Evolutionary conservation across 2,888 invertebrate species (phyloP).

Genomic region (Platynereis dumerilii): DNA sequence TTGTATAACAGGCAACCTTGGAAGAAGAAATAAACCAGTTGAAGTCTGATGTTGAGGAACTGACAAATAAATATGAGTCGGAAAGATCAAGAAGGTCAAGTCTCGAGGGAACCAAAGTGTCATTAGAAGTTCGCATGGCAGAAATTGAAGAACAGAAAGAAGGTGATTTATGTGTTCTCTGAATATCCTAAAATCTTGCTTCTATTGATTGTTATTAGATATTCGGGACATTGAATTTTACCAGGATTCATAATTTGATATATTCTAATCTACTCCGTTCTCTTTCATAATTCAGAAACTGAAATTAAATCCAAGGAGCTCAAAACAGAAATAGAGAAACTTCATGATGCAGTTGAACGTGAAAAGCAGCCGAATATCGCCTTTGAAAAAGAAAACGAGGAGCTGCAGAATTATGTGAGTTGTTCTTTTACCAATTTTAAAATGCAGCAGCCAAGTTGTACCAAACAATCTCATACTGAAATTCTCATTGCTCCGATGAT

Average conservation of each 20-base stretch:
- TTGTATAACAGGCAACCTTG: no score
- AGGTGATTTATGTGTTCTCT: conserved; percentile 6
- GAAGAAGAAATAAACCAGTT: conserved; percentile 8
- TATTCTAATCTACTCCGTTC: no score
- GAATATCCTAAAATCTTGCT: no score
- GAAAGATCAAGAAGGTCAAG: conserved; percentile 14
- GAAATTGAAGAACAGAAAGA: conserved; percentile 24
- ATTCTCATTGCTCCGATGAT: not conserved
- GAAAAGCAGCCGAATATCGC: conserved; percentile 42
- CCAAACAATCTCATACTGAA: no score
- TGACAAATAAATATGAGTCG: conserved; percentile 7
- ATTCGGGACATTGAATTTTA: no score
- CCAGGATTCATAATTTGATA: no score
- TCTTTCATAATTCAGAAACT: no score
- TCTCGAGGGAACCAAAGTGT: conserved; percentile 19
- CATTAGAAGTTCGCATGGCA: conserved; percentile 21
- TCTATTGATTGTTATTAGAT: no score
- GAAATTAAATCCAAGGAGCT: conserved; percentile 27
- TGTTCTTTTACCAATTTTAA: no score
- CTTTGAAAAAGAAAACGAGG: conserved; percentile 43
- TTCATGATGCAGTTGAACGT: conserved; percentile 42
- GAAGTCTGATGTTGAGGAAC: not conserved
- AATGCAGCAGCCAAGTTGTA: no score
- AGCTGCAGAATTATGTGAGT: conserved; percentile 40
- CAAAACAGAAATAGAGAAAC: conserved; percentile 36